Conservation (phyloP, 2,113 vertebrate species). For the Pungitius pungitius region DNA sequence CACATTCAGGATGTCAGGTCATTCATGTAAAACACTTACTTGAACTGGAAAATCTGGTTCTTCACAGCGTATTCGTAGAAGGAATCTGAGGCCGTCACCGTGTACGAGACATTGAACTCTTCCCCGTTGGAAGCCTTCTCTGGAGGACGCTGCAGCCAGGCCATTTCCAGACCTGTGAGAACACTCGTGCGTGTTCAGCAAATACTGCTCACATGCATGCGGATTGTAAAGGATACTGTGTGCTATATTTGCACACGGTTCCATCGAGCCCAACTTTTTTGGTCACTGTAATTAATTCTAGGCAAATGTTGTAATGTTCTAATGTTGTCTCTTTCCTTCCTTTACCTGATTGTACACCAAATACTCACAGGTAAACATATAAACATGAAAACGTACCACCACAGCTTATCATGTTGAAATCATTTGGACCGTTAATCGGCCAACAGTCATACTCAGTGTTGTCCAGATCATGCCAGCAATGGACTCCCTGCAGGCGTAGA, state of each 20-base stretch:
- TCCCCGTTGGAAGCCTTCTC: slow-evolving; percentile 77
- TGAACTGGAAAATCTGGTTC: slow-evolving; percentile 80
- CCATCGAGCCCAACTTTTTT: neutral
- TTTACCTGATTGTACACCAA: slow-evolving; percentile 6
- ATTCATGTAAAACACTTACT: slow-evolving; percentile 59
- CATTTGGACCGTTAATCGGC: slow-evolving; percentile 77
- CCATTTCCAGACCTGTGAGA: slow-evolving; percentile 79
- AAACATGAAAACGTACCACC: slow-evolving; percentile 56
- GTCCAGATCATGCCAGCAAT: slow-evolving; percentile 81
- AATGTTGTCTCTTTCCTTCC: neutral
- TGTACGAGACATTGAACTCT: slow-evolving; percentile 82
- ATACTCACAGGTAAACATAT: neutral
- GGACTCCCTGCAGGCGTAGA: slow-evolving; percentile 53
- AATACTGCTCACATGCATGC: neutral
- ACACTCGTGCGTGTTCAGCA: slow-evolving; percentile 7
- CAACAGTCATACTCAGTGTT: slow-evolving; percentile 82
- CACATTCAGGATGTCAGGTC: slow-evolving; percentile 7
- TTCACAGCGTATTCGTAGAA: slow-evolving; percentile 79
- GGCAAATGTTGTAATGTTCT: neutral
- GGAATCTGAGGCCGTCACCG: slow-evolving; percentile 73
- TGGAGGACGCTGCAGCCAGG: slow-evolving; percentile 77
- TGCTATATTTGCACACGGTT: slow-evolving; percentile 1
- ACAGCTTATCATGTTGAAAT: slow-evolving; percentile 81
- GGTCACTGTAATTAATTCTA: neutral
- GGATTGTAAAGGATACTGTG: neutral